Evolutionary conservation across 2,888 invertebrate genomes (phyloP), one percentile per base, ranked within the genome.

Genomic region (Drosophila atripex): DNA sequence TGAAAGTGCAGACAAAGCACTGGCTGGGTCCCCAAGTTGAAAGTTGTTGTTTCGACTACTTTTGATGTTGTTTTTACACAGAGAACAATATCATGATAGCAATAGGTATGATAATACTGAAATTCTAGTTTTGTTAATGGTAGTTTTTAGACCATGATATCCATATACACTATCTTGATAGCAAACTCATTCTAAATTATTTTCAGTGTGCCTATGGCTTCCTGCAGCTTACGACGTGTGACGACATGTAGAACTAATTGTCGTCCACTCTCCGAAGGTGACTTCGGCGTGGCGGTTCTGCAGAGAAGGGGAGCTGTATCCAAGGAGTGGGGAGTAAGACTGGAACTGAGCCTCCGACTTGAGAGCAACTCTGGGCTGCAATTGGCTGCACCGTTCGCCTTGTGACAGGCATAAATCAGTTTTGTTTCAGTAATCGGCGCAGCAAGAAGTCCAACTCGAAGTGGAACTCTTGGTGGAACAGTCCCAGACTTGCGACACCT

Each of bases 191-290:
- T 25, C 8, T 8, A 46, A 35, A 35, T 5, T 35, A n/a, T 16
- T 41, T 41, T n/a, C 7, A 9, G 23, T 73, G 65, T 12, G 35
- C 39, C 47, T 76, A 64, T 59, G 88, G 86, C 88, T 89, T 89
- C 89, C 89, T 89, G 89, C 89, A 87, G 89, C 89, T 88, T 88
- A 77, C 88, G 87, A 89, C 86, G 89, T 89, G 88, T 88, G 80
- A 80, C 82, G 82, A 83, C 86, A 84, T 84, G 89, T 90, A 90
- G 90, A 90, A 89, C 90, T 90, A 90, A 90, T 90, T 90, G 90
- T 90, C 88, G 82, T 83, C 82, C 89, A 86, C 77, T 84, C 78
- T 51, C 52, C 54, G 71, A 41, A 49, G 60, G 38, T 28, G 41
- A 14, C 65, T 35, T 35, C 53, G 16, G 4, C 30, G 2, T 30